phyloP scores from a whole-genome alignment of 2,888 invertebrate genomes.

The Drosophila subquinaria region DNA sequence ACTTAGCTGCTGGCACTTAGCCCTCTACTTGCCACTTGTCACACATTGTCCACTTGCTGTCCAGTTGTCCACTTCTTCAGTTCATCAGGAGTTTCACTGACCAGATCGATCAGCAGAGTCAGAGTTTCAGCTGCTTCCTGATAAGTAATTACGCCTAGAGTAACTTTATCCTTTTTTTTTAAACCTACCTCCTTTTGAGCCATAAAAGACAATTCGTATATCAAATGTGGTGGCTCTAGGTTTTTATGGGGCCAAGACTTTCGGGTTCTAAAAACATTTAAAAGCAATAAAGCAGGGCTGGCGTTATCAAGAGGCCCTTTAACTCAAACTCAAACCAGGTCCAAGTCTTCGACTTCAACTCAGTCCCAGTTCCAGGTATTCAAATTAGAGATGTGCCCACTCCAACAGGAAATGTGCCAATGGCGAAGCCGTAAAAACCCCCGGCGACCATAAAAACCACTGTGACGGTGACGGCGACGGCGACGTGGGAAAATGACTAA shows the following conservation, averaged over 20 bases:
- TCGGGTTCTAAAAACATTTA: conserved; percentile 67
- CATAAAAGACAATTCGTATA: conserved; percentile 69
- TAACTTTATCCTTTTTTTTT: conserved; percentile 18
- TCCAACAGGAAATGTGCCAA: conserved; percentile 68
- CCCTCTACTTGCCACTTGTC: conserved; percentile 4
- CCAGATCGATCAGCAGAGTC: conserved; percentile 33
- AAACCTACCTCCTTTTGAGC: conserved; percentile 29
- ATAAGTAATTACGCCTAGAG: conserved; percentile 55
- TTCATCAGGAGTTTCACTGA: conserved; percentile 17
- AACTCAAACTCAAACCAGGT: conserved; percentile 33
- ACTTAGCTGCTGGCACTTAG: conserved; percentile 76
- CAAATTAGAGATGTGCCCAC: conserved; percentile 64
- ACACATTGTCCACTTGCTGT: conserved; percentile 18
- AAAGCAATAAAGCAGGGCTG: conserved; percentile 73
- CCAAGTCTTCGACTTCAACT: neutral
- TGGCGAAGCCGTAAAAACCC: conserved; percentile 69
- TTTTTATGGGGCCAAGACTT: conserved; percentile 65
- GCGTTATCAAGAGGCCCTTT: conserved; percentile 69
- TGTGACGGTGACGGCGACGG: conserved; percentile 40
- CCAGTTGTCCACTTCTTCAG: conserved; percentile 43
- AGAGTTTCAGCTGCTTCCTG: conserved; percentile 17
- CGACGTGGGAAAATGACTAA: conserved; percentile 33
- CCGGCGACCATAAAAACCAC: conserved; percentile 75
- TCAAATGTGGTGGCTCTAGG: conserved; percentile 50
- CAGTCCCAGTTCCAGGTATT: conserved; percentile 60